These are phyloP conservation scores for Pterocles orientalis DNA, from an alignment of 2,113 vertebrate species.

Conservation along the genomic window DNA sequence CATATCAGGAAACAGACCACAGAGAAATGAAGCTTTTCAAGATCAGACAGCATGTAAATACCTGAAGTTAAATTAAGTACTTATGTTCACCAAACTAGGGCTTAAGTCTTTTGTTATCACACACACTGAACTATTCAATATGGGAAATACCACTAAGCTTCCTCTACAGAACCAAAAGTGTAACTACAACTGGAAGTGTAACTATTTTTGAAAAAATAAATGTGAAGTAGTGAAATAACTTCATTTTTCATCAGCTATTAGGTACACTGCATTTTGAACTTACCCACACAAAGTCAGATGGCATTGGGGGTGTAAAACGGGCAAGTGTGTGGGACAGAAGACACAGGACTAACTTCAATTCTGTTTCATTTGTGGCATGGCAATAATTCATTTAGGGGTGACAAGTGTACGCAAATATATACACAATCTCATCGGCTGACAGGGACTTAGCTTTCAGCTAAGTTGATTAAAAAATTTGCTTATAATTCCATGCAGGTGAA, in stretches of 20 bases:
- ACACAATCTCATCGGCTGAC: not conserved
- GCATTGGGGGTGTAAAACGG: not conserved
- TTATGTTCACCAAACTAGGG: not conserved
- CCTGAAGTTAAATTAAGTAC: not conserved
- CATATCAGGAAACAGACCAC: not conserved
- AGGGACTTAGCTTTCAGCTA: not conserved
- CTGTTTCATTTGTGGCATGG: not conserved
- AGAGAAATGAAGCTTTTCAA: not conserved
- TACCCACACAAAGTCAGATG: not conserved
- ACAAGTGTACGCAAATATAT: not conserved
- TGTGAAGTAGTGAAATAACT: not conserved
- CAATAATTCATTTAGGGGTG: not conserved
- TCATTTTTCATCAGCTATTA: not conserved
- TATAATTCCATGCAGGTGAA: not conserved
- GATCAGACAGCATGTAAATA: not conserved
- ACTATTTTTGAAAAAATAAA: not conserved
- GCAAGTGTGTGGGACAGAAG: fast-evolving
- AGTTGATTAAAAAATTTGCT: not conserved
- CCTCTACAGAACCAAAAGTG: not conserved
- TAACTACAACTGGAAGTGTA: not conserved
- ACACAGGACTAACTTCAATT: not conserved
- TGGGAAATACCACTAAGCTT: not conserved
- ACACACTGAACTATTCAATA: not conserved
- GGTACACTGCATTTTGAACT: not conserved
- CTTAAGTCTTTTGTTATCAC: not conserved